Evolutionary conservation across 2,113 vertebrate genomes (phyloP), one percentile per base, ranked within the genome.

Genomic region (Phyllopteryx taeniolatus): DNA sequence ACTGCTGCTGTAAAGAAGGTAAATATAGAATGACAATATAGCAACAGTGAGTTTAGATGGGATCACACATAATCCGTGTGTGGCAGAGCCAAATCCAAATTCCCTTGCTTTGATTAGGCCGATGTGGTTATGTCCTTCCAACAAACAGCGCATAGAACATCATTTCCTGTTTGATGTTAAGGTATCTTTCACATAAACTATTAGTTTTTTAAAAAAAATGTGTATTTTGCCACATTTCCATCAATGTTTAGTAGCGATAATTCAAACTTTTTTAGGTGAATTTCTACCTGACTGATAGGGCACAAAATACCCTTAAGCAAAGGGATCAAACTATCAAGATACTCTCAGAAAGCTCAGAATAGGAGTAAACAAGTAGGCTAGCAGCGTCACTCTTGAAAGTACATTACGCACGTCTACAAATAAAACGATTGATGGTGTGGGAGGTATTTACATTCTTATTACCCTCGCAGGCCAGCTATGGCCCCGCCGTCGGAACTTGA

Each of bases 401-500:
- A 53, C 70, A 73, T 72, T 59, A 67, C 60, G 65, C 73, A 65
- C 51, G 56, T 73, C 83, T 87, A 53, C 79, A 83, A 82, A 85
- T 85, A 71, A 76, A 89, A 60, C 78, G 72, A 74, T 73, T 72
- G 75, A 57, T 44, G 73, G 68, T 54, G 17, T 31, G 14, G 74
- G 78, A 74, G 46, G 68, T 81, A 76, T 87, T 86, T 87, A 81
- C 80, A 87, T 88, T 79, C 76, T 71, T 70, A 35, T 9, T 75
- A 71, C 68, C 47, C 66, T 67, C 70, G 13, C 59, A 57, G 75
- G 62, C 78, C 67, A 65, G n/a, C 62, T 57, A 85, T 83, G 78
- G 83, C 74, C 73, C 85, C 71, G 44, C 54, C 74, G 76, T 75
- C 43, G 68, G 20, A 17, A 73, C 76, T 80, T 87, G 87, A 91